Conservation (phyloP, 2,113 vertebrate species). For the Ornithorhynchus anatinus region DNA sequence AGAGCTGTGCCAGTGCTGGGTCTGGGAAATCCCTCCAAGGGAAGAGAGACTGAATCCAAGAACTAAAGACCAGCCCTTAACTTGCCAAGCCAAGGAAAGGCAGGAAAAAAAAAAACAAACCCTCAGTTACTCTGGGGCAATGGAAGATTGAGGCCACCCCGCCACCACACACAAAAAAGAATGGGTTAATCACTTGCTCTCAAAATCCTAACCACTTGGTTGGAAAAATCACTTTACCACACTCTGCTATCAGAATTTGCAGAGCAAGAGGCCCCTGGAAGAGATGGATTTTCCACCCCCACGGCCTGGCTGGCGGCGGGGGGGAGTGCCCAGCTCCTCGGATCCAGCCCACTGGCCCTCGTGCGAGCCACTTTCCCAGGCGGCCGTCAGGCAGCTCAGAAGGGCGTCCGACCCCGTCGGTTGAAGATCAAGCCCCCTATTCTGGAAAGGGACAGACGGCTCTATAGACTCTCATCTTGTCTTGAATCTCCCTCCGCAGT, state of each 20-base stretch:
- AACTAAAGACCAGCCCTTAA: neutral
- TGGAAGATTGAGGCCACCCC: neutral
- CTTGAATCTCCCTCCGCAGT: too few relatives aligned
- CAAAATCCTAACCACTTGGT: neutral
- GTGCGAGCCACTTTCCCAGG: neutral
- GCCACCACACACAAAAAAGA: neutral
- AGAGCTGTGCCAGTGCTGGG: neutral
- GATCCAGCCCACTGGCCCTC: neutral
- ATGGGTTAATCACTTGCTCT: neutral
- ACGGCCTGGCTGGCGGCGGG: neutral
- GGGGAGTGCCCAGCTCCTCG: constrained; percentile 3
- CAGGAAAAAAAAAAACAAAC: neutral
- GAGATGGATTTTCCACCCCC: too few relatives aligned
- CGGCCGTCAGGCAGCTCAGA: neutral
- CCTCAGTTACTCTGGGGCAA: neutral
- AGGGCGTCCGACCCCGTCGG: neutral
- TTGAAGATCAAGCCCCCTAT: neutral
- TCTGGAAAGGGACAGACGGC: too few relatives aligned
- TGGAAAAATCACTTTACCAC: neutral
- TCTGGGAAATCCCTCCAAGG: neutral
- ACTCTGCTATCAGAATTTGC: neutral
- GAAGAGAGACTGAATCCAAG: neutral
- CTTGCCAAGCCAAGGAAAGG: constrained; percentile 1
- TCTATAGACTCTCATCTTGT: too few relatives aligned
- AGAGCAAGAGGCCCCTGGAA: neutral